Evolutionary conservation across 2,888 invertebrate genomes (phyloP).

Genomic region (Rhorus exstirpatorius): DNA sequence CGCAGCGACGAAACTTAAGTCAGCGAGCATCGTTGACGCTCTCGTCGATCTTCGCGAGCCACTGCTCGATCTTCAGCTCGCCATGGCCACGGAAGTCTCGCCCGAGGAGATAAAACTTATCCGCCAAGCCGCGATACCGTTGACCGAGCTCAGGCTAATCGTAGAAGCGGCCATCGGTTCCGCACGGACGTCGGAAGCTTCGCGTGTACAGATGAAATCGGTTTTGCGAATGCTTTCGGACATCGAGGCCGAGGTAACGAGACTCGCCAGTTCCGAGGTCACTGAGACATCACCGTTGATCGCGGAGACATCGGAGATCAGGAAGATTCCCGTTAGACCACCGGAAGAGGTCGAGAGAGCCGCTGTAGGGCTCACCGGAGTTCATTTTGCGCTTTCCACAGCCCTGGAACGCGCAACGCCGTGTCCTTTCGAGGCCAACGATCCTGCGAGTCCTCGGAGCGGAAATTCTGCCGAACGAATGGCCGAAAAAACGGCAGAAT

Average conservation of each 20-base stretch:
- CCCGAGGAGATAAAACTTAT: conserved; percentile 87
- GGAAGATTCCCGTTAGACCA: conserved; percentile 61
- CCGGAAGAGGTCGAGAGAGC: conserved; percentile 74
- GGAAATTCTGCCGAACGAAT: not conserved
- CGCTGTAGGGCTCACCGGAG: conserved; percentile 76
- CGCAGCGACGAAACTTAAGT: conserved; percentile 80
- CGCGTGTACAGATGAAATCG: conserved; percentile 71
- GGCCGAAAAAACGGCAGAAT: conserved; percentile 55
- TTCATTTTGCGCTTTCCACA: conserved; percentile 79
- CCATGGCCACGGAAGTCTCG: conserved; percentile 80
- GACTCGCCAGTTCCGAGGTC: conserved; percentile 48
- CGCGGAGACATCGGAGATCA: conserved; percentile 17
- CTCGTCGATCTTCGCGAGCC: conserved; percentile 80
- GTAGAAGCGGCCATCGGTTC: conserved; percentile 90
- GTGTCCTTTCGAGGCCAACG: not conserved
- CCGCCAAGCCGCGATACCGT: conserved; percentile 87
- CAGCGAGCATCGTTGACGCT: conserved; percentile 78
- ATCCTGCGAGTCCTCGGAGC: not conserved
- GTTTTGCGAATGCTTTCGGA: conserved; percentile 78
- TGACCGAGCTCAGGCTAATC: conserved; percentile 89
- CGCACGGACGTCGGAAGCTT: conserved; percentile 81
- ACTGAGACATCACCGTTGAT: not conserved
- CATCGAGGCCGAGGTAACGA: conserved; percentile 76
- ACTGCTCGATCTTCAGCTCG: conserved; percentile 77
- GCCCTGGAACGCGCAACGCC: conserved; percentile 73